These are phyloP conservation scores for Eriosoma lanigerum DNA, from an alignment of 1,140 invertebrate genomes.

Conservation along the genomic window DNA sequence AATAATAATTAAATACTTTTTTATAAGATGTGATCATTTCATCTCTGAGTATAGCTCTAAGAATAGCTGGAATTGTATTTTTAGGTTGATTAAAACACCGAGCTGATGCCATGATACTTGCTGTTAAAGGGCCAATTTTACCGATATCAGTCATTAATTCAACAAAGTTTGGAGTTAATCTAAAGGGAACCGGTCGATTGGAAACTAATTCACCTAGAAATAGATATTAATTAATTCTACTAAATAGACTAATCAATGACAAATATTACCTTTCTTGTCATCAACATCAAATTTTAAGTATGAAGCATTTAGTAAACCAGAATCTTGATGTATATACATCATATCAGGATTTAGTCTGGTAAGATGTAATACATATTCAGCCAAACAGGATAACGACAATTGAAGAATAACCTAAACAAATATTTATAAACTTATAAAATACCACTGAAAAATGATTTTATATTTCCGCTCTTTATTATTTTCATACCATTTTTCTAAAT, in stretches of 20 bases:
- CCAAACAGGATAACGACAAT: slow-evolving; percentile 83
- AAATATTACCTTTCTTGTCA: slow-evolving; percentile 73
- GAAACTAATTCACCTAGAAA: slow-evolving; percentile 82
- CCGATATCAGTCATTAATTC: slow-evolving; percentile 88
- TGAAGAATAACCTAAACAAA: slow-evolving; percentile 82
- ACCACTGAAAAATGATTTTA: slow-evolving; percentile 44
- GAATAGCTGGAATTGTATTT: slow-evolving; percentile 87
- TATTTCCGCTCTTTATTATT: not conserved
- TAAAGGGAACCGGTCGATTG: slow-evolving; percentile 91
- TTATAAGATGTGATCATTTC: slow-evolving; percentile 91
- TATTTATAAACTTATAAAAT: slow-evolving; percentile 7
- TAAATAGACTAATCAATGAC: slow-evolving; percentile 17
- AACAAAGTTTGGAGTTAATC: slow-evolving; percentile 91
- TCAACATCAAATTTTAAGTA: slow-evolving; percentile 98
- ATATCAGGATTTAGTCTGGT: slow-evolving; percentile 94
- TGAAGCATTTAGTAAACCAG: slow-evolving; percentile 89
- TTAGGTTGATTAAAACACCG: slow-evolving; percentile 92
- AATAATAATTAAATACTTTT: slow-evolving; percentile 66
- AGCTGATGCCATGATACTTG: slow-evolving; percentile 89
- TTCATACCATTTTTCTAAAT: slow-evolving; percentile 86
- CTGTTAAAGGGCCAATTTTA: slow-evolving; percentile 86
- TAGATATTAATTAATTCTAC: slow-evolving; percentile 36
- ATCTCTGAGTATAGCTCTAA: slow-evolving; percentile 88
- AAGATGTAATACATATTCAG: slow-evolving; percentile 93
- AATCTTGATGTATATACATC: slow-evolving; percentile 97